Evolutionary conservation across 2,797 vertebrate species (phyloP).

Genomic region (Urocyon cinereoargenteus): DNA sequence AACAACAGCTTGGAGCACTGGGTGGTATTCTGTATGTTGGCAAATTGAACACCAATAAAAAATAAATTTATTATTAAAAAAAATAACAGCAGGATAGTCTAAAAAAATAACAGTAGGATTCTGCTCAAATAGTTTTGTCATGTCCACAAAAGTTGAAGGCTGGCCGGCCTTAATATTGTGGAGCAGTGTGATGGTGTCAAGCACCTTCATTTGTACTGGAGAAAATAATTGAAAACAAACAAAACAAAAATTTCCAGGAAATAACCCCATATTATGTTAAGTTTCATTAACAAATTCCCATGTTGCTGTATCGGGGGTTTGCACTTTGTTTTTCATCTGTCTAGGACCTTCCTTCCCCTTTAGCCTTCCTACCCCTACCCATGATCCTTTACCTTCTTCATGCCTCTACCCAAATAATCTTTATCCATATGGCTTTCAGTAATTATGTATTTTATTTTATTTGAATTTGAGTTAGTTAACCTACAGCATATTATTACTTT

Average conservation of each 20-base stretch:
- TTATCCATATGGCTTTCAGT: not conserved
- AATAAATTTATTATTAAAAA: too few relatives aligned
- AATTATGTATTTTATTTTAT: not conserved
- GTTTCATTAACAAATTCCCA: not conserved
- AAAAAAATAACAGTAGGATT: too few relatives aligned
- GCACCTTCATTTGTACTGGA: not conserved
- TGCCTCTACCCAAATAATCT: not conserved
- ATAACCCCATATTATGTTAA: not conserved
- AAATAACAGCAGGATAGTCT: too few relatives aligned
- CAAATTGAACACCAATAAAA: too few relatives aligned
- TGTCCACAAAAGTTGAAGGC: not conserved
- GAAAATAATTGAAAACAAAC: not conserved
- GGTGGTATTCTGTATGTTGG: too few relatives aligned
- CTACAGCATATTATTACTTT: not conserved
- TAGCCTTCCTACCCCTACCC: too few relatives aligned
- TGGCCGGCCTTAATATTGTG: not conserved
- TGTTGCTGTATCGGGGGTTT: not conserved
- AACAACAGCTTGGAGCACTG: too few relatives aligned
- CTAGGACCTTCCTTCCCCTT: not conserved
- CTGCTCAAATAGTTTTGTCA: not conserved
- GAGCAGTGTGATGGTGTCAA: not conserved
- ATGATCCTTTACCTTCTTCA: not conserved
- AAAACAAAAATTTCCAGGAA: not conserved
- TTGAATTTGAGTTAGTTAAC: not conserved
- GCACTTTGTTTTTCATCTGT: not conserved